phyloP scores from a whole-genome alignment of 2,888 invertebrate genomes.

The Aromia moschata region DNA sequence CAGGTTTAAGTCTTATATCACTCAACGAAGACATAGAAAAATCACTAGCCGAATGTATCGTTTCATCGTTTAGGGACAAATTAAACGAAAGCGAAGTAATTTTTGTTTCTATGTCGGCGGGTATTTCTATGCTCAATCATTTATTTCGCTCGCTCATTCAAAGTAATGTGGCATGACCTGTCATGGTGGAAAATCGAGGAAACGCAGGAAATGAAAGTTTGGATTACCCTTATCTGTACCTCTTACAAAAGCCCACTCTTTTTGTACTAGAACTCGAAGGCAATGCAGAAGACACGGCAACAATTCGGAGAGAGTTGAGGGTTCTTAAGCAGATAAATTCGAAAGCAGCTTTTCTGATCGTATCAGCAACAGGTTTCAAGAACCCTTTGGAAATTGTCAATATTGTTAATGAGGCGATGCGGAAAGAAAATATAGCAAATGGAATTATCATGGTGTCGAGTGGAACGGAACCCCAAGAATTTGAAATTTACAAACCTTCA shows the following conservation, averaged over 20 bases:
- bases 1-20: too few relatives aligned
- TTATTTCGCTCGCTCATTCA: not conserved
- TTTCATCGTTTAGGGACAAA: not conserved
- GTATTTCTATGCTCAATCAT: not conserved
- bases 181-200: conserved; percentile 4
- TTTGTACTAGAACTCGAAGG: too few relatives aligned
- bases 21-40: too few relatives aligned
- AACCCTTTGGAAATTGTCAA: not conserved
- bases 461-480: not conserved
- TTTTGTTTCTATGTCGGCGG: conserved; percentile 4
- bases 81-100: not conserved
- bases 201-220: not conserved
- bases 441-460: not conserved
- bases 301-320: not conserved
- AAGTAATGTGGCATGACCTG: not conserved
- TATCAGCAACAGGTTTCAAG: not conserved
- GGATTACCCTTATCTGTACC: not conserved
- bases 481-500: not conserved
- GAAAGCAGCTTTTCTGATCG: conserved; percentile 7
- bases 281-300: not conserved
- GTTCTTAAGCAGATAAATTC: conserved; percentile 10
- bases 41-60: conserved; percentile 2
- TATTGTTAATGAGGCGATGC: not conserved
- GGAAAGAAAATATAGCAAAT: conserved; percentile 9
- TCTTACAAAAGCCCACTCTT: not conserved